Evolutionary conservation across 1,140 invertebrate genomes (phyloP).

Genomic region (Aphaenogaster rudis): DNA sequence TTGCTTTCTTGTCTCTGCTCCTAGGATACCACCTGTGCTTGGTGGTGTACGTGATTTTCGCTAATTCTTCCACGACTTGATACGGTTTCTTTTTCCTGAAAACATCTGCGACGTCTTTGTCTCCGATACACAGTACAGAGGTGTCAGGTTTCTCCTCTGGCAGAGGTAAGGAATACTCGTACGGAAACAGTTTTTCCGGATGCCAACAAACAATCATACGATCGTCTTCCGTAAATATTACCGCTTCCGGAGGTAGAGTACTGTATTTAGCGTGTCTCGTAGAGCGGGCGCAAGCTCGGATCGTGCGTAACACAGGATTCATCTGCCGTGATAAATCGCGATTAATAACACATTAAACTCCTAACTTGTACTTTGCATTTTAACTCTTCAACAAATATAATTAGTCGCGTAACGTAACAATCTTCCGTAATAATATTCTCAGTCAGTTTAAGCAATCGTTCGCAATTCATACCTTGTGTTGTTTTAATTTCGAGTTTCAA

Average conservation of each 20-base stretch:
- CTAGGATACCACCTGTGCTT: constrained; percentile 94
- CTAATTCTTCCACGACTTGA: constrained; percentile 90
- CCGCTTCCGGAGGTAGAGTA: constrained; percentile 84
- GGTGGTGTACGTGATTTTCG: constrained; percentile 92
- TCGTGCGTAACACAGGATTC: constrained; percentile 38
- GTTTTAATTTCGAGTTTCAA: background rate
- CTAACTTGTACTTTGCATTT: background rate
- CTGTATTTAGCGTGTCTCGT: constrained; percentile 66
- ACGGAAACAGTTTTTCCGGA: constrained; percentile 93
- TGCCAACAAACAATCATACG: constrained; percentile 95
- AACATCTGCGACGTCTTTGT: constrained; percentile 89
- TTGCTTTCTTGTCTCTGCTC: constrained; percentile 89
- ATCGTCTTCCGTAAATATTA: constrained; percentile 91
- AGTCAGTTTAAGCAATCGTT: background rate
- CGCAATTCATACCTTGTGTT: background rate
- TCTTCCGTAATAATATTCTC: background rate
- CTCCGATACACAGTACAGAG: constrained; percentile 89
- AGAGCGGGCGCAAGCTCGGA: constrained; percentile 3
- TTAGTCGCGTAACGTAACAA: background rate
- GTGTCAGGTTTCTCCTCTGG: constrained; percentile 85
- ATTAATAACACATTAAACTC: background rate
- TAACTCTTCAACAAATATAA: background rate
- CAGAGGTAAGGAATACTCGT: constrained; percentile 93
- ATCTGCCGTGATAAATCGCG: constrained; percentile 44
- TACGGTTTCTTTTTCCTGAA: constrained; percentile 90